These are phyloP conservation scores for Pithys albifrons DNA, from an alignment of 2,113 vertebrate species.

Conservation along the genomic window DNA sequence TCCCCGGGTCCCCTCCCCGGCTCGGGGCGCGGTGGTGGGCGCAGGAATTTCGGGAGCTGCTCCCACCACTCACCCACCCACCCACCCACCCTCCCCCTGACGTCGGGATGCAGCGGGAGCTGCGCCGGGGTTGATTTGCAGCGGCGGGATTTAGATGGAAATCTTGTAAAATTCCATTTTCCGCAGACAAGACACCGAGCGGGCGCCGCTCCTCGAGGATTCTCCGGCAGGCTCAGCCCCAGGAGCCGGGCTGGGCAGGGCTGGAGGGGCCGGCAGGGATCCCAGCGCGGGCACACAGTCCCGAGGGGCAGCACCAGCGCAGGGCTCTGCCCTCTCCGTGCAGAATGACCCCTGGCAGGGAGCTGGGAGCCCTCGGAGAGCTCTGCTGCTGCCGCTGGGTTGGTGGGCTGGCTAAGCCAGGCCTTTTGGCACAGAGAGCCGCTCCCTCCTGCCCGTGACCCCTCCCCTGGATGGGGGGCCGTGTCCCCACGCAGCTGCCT, in stretches of 20 bases:
- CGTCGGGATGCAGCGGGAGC: slow-evolving; percentile 15
- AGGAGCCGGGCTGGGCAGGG: not conserved
- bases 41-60: not conserved
- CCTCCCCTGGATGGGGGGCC: not conserved
- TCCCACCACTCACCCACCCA: not conserved
- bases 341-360: not conserved
- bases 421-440: not conserved
- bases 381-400: not conserved
- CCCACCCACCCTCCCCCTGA: slow-evolving; percentile 9
- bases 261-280: not conserved
- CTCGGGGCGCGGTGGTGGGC: not conserved
- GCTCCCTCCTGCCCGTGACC: not conserved
- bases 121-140: not conserved
- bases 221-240: not conserved
- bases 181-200: not conserved
- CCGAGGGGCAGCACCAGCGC: not conserved
- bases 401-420: not conserved
- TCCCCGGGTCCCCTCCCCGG: not conserved
- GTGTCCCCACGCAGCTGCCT: slow-evolving; percentile 17
- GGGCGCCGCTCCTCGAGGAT: not conserved
- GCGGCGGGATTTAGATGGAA: slow-evolving; percentile 32
- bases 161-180: slow-evolving; percentile 65
- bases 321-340: not conserved
- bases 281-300: not conserved
- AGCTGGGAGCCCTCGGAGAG: not conserved